Conservation (phyloP, 1,140 invertebrate species). For the Sarcophaga bullata region DNA sequence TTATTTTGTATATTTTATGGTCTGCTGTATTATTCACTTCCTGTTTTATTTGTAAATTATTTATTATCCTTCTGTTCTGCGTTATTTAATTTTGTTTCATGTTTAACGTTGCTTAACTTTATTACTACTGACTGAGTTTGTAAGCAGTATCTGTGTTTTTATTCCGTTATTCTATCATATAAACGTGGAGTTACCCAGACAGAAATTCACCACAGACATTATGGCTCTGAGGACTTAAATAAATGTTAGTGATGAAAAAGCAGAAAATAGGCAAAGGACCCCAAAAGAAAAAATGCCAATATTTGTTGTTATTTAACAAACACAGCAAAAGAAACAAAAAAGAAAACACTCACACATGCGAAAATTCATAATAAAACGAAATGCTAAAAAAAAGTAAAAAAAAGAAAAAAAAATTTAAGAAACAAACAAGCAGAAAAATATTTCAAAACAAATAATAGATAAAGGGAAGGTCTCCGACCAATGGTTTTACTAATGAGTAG, state of each 20-base stretch:
- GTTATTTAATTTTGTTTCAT: constrained; percentile 28
- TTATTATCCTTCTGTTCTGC: not conserved
- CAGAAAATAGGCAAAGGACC: not conserved
- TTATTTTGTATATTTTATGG: constrained; percentile 4
- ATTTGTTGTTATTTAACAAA: not conserved
- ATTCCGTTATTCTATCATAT: constrained; percentile 13
- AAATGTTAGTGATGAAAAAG: too few species aligned
- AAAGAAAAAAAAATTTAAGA: too few species aligned
- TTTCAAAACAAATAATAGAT: too few species aligned
- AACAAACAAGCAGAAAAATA: too few species aligned
- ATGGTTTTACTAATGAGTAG: too few species aligned
- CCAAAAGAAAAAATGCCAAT: not conserved
- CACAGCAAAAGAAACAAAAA: not conserved
- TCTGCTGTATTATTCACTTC: not conserved
- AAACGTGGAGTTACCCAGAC: not conserved
- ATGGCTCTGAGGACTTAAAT: constrained; percentile 13
- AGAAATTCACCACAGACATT: constrained; percentile 29
- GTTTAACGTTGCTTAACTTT: constrained; percentile 36
- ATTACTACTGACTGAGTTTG: constrained; percentile 18
- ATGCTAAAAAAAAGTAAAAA: too few species aligned
- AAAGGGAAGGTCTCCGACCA: too few species aligned
- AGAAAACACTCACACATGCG: not conserved
- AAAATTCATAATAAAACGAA: too few species aligned
- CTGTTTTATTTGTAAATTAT: not conserved
- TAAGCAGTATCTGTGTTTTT: constrained; percentile 26